A percentile compares a stretch with the other conserved stretches of the same genome.
Evolutionary conservation across 2,113 vertebrate species (phyloP).

Genomic region (Amphiprion percula): DNA sequence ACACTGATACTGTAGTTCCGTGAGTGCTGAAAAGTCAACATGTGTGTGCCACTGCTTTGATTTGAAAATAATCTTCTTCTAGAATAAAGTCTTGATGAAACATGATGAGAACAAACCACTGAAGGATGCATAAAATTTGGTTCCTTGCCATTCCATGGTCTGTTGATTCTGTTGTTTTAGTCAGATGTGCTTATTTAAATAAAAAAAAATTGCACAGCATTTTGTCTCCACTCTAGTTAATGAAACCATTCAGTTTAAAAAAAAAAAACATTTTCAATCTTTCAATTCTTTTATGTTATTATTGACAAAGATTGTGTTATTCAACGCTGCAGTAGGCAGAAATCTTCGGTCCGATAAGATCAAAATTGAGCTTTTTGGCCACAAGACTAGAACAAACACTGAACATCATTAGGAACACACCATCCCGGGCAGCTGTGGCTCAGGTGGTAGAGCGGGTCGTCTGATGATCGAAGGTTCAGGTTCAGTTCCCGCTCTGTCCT

Average conservation of each 20-base stretch:
- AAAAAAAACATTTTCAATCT: too few species aligned
- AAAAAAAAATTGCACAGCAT: slow-evolving; percentile 61
- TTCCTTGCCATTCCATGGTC: slow-evolving; percentile 48
- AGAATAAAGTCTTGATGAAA: slow-evolving; percentile 10
- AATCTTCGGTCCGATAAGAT: too few species aligned
- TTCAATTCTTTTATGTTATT: too few species aligned
- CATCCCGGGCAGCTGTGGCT: too few species aligned
- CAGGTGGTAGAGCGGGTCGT: too few species aligned
- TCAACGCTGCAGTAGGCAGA: too few species aligned
- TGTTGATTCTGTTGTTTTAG: slow-evolving; percentile 86
- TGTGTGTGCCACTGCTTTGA: slow-evolving; percentile 62
- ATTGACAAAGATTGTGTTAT: too few species aligned
- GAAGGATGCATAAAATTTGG: slow-evolving; percentile 29
- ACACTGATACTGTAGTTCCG: not conserved
- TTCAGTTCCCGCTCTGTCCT: too few species aligned
- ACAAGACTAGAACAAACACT: too few species aligned
- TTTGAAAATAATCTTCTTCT: slow-evolving; percentile 16
- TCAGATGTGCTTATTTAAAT: slow-evolving; percentile 84
- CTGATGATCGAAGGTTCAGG: too few species aligned
- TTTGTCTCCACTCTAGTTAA: slow-evolving; percentile 3
- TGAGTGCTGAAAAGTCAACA: slow-evolving; percentile 26
- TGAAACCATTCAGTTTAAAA: not conserved
- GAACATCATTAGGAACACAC: too few species aligned
- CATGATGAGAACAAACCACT: slow-evolving; percentile 46
- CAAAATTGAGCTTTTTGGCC: too few species aligned